Base-by-base conservation (phyloP, 2,888 invertebrate species). In the Polydesmus complanatus region DNA sequence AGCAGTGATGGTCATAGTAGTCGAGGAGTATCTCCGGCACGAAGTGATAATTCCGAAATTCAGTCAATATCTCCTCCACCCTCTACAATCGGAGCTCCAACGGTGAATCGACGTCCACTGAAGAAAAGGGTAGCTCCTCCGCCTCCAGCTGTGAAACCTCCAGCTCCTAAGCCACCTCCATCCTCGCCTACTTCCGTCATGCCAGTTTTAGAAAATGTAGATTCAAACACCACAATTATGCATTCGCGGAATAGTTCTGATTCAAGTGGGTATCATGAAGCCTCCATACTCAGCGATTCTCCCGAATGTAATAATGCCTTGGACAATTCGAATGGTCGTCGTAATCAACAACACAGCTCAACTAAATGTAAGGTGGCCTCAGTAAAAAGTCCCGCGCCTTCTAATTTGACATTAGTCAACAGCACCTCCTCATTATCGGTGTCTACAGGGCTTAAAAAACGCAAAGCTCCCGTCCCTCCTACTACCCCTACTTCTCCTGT, bases 181-280 rank as follows among this genome's bases (percentile, higher is more conserved):
- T n/a, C n/a, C n/a, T 58, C 25, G 59, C 61, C 62, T 19, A 61
- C 61, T 54, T 65, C 66, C n/a, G 57, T 64, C 63, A 68, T 66
- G 61, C 67, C 63, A 63, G 67, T 64, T 54, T 62, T 63, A 25
- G 60, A 26, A 2, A 22, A 26, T 18, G 19, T 25, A 8, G 26
- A 26, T 18, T 8, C 19, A 19, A 2, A 18, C 22, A 60, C 48
- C 18, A 25, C 3, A 37, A 47, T 48, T 2, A 80, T 79, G 68
- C 84, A 84, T 76, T 84, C 83, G 51, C 76, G 84, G 64, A 83
- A 83, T 69, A 83, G 83, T 72, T 84, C 84, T 64, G 84, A 84
- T 70, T 84, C 84, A 67, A 83, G 83, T 61, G 84, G 84, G 1
- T 84, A 84, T 70, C 84, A 84, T 70, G 84, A 84, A 70, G 80